Percentiles rank a stretch among this genome's conserved stretches.
Conservation (phyloP, 2,888 invertebrate genomes). For the Mellilla xanthometata region DNA sequence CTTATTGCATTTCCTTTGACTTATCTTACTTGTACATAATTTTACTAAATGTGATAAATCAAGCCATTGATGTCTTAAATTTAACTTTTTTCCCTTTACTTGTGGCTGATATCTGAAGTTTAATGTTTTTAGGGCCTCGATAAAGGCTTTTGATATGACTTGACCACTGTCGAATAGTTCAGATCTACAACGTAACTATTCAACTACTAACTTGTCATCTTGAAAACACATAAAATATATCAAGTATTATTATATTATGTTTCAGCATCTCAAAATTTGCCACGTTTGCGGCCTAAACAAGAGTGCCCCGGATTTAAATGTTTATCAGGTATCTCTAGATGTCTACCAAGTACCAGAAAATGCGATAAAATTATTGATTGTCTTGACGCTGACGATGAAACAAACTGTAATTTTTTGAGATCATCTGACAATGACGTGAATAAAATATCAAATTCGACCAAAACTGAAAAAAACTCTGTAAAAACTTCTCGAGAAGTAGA, state of each 20-base stretch:
- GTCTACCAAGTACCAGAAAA: conserved; percentile 84
- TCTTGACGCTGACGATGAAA: conserved; percentile 91
- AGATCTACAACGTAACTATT: too few species aligned
- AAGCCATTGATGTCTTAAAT: too few species aligned
- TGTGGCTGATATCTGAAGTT: too few species aligned
- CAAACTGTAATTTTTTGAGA: conserved; percentile 78
- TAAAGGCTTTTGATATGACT: too few species aligned
- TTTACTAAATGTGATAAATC: too few species aligned
- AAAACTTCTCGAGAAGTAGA: conserved; percentile 20
- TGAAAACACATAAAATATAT: too few species aligned
- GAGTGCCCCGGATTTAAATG: conserved; percentile 90
- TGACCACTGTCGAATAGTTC: too few species aligned
- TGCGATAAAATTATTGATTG: conserved; percentile 91
- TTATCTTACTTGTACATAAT: too few species aligned
- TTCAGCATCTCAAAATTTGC: conserved; percentile 71
- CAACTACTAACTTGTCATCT: too few species aligned
- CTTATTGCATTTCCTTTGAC: too few species aligned
- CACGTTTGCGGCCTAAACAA: conserved; percentile 77
- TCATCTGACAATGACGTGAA: conserved; percentile 18
- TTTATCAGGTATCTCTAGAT: conserved; percentile 84
- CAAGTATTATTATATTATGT: background rate
- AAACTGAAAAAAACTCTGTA: conserved; percentile 7
- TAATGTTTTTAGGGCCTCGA: too few species aligned
- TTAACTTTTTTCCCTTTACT: too few species aligned
- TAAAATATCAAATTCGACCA: conserved; percentile 5